Evolutionary conservation across 2,797 vertebrate species (phyloP).

Genomic region (Notamacropus eugenii): DNA sequence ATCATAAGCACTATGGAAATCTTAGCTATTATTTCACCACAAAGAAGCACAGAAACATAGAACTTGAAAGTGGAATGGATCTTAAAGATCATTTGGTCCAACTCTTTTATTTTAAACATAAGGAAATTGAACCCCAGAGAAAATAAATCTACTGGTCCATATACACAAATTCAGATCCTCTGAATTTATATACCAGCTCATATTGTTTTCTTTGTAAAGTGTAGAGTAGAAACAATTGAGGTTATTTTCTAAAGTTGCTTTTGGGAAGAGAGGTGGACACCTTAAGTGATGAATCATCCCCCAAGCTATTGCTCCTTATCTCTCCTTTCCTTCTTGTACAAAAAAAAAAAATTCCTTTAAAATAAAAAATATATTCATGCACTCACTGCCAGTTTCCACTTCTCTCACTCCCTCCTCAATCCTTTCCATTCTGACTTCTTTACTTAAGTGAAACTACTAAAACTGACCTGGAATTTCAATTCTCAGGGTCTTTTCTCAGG

Average conservation of each 20-base stretch:
- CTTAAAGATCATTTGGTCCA: neutral
- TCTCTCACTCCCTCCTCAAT: neutral
- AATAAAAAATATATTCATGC: neutral
- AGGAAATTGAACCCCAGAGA: neutral
- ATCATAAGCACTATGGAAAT: neutral
- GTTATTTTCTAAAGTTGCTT: neutral
- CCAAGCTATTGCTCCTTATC: neutral
- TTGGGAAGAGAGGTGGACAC: neutral
- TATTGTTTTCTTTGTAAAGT: neutral
- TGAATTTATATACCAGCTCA: neutral
- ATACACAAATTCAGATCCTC: neutral
- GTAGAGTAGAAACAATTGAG: neutral
- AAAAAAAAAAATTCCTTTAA: too few species aligned
- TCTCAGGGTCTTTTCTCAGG: neutral
- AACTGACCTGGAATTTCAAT: neutral
- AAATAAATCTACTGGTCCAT: neutral
- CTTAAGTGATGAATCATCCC: neutral
- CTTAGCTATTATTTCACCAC: neutral
- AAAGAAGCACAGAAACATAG: neutral
- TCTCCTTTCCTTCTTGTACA: neutral
- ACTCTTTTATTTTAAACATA: neutral
- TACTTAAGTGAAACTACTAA: neutral
- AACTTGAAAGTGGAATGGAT: neutral
- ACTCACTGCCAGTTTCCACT: neutral
- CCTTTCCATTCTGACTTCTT: neutral